Conservation (phyloP, 2,113 vertebrate genomes). For the Shinisaurus crocodilurus region DNA sequence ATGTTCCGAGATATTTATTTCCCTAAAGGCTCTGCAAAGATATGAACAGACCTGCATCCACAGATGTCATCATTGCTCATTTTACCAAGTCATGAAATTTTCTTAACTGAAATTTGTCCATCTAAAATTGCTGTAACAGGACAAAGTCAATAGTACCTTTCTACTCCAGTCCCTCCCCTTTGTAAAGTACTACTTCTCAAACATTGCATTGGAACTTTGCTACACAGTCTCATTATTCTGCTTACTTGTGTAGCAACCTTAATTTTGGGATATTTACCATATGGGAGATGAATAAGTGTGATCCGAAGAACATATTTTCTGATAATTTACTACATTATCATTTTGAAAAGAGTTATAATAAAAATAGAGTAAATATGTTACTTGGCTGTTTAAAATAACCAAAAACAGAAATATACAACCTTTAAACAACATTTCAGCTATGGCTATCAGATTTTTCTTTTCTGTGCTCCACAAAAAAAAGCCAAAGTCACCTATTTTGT, state of each 20-base stretch:
- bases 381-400: neutral
- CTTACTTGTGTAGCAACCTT: neutral
- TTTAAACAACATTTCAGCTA: neutral
- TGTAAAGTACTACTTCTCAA: slow-evolving; percentile 59
- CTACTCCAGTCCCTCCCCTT: slow-evolving; percentile 73
- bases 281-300: neutral
- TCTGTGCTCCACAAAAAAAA: neutral
- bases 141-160: slow-evolving; percentile 89
- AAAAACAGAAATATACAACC: neutral
- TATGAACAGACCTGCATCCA: slow-evolving; percentile 99
- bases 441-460: neutral
- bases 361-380: neutral
- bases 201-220: slow-evolving; percentile 60
- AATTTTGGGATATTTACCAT: neutral
- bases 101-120: slow-evolving; percentile 89
- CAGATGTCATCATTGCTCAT: slow-evolving; percentile 99
- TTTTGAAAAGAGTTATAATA: neutral
- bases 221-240: slow-evolving; percentile 12
- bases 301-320: neutral
- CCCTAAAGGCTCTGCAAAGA: slow-evolving; percentile 99
- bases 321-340: neutral
- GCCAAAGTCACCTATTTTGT: neutral
- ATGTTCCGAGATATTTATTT: slow-evolving; percentile 99
- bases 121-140: slow-evolving; percentile 87
- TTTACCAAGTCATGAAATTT: slow-evolving; percentile 99